phyloP scores from a whole-genome alignment of 2,113 vertebrate species.

The Platysternon megacephalum region DNA sequence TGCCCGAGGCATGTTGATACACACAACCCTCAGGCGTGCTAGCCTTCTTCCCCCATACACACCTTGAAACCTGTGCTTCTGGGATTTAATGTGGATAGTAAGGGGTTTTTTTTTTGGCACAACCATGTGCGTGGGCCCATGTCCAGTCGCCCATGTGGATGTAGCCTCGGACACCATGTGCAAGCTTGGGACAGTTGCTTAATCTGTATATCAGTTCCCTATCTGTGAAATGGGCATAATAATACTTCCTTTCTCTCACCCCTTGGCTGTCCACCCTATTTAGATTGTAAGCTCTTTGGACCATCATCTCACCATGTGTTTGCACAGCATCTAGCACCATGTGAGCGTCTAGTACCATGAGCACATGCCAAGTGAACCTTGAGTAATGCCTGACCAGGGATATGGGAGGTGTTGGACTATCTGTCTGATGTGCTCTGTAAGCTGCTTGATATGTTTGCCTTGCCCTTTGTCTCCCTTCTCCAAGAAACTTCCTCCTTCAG shows the following conservation, averaged over 20 bases:
- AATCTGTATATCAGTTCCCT: background rate
- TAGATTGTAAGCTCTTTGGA: background rate
- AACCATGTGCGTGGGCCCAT: too few species aligned
- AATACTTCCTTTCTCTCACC: background rate
- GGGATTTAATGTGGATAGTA: too few species aligned
- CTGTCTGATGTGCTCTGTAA: rapidly evolving
- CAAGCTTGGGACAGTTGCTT: too few species aligned
- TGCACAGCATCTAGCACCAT: background rate
- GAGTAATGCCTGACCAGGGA: background rate
- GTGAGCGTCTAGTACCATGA: background rate
- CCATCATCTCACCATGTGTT: background rate
- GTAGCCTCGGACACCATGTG: too few species aligned
- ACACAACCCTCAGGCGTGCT: too few species aligned
- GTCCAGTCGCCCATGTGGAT: too few species aligned
- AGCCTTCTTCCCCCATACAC: too few species aligned
- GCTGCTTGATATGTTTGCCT: rapidly evolving
- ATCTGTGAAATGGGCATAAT: rapidly evolving
- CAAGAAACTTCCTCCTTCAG: background rate
- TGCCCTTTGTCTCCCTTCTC: background rate
- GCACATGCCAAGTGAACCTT: rapidly evolving
- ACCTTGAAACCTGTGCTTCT: too few species aligned
- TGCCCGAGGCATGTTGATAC: too few species aligned
- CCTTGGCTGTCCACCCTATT: background rate
- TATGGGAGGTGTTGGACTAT: rapidly evolving
- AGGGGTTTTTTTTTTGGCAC: too few species aligned